Evolutionary conservation across 2,888 invertebrate species (phyloP).

Genomic region (Ditylenchus weischeri): DNA sequence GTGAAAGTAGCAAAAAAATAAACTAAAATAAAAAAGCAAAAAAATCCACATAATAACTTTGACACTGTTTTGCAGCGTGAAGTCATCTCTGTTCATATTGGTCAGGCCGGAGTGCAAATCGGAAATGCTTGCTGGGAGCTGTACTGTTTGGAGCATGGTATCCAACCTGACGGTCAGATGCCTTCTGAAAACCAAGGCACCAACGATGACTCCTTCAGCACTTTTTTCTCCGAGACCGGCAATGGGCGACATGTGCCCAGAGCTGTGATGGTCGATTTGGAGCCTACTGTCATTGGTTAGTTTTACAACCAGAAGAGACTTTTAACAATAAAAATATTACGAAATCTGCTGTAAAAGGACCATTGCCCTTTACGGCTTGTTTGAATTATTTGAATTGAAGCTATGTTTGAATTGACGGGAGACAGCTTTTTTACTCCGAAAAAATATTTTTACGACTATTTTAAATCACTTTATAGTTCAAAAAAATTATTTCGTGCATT

Average conservation of each 20-base stretch:
- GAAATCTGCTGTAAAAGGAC: too few relatives aligned
- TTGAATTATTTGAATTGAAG: too few relatives aligned
- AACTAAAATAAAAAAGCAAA: too few relatives aligned
- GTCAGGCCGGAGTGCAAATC: slow-evolving; percentile 44
- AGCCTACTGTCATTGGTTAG: slow-evolving; percentile 79
- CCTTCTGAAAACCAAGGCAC: slow-evolving; percentile 36
- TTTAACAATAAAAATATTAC: too few relatives aligned
- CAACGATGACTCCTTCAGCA: slow-evolving; percentile 82
- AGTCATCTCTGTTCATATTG: slow-evolving; percentile 43
- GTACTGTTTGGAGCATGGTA: slow-evolving; percentile 41
- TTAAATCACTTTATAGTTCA: too few relatives aligned
- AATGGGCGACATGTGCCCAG: slow-evolving; percentile 73
- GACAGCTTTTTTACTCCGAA: too few relatives aligned
- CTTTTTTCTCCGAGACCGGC: slow-evolving; percentile 76
- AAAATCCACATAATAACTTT: too few relatives aligned
- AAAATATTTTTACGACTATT: too few relatives aligned
- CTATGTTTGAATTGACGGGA: too few relatives aligned
- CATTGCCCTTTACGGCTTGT: too few relatives aligned
- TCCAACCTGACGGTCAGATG: slow-evolving; percentile 36
- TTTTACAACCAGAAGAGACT: slow-evolving; percentile 9
- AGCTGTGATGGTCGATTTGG: slow-evolving; percentile 89
- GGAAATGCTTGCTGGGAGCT: slow-evolving; percentile 46
- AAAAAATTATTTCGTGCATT: too few relatives aligned
- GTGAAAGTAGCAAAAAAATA: too few relatives aligned
- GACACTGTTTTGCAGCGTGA: slow-evolving; percentile 24